A percentile compares a stretch with the other conserved stretches of the same genome.
These are phyloP conservation scores for Gnatocerus cornutus DNA, from an alignment of 2,888 invertebrate species.

Conservation along the genomic window DNA sequence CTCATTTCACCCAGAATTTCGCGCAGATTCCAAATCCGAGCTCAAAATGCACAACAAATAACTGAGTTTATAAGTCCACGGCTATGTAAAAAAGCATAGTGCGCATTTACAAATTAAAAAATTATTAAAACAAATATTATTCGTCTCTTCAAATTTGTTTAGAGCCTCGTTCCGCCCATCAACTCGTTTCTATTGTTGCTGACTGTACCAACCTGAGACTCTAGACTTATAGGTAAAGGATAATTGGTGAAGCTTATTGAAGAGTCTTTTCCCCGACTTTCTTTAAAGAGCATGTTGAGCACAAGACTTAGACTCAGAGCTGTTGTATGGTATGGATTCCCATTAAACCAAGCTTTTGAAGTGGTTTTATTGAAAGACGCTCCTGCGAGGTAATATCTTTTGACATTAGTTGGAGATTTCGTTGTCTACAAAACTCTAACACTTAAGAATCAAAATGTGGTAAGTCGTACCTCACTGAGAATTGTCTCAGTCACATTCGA, in stretches of 20 bases:
- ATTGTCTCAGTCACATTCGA: conserved; percentile 2
- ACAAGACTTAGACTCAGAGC: conserved; percentile 78
- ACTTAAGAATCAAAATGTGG: not conserved
- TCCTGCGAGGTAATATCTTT: conserved; percentile 72
- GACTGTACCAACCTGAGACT: conserved; percentile 71
- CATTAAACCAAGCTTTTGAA: conserved; percentile 82
- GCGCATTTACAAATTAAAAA: too few species aligned
- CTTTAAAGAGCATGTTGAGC: conserved; percentile 76
- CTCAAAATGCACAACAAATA: too few species aligned
- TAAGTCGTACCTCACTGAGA: conserved; percentile 15
- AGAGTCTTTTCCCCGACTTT: conserved; percentile 46
- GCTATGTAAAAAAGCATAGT: too few species aligned
- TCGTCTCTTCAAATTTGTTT: too few species aligned
- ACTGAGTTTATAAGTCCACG: too few species aligned
- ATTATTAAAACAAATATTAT: too few species aligned
- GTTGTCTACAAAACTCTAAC: conserved; percentile 1
- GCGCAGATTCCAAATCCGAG: too few species aligned
- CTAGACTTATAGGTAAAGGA: conserved; percentile 78
- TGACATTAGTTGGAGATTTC: conserved; percentile 55
- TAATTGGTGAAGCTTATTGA: conserved; percentile 73
- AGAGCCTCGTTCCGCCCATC: too few species aligned
- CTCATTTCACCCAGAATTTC: too few species aligned
- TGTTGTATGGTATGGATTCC: conserved; percentile 82
- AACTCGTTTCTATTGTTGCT: too few species aligned
- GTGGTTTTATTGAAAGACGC: conserved; percentile 71